Evolutionary conservation across 1,140 invertebrate species (phyloP).

Genomic region (Oryctes rhinoceros): DNA sequence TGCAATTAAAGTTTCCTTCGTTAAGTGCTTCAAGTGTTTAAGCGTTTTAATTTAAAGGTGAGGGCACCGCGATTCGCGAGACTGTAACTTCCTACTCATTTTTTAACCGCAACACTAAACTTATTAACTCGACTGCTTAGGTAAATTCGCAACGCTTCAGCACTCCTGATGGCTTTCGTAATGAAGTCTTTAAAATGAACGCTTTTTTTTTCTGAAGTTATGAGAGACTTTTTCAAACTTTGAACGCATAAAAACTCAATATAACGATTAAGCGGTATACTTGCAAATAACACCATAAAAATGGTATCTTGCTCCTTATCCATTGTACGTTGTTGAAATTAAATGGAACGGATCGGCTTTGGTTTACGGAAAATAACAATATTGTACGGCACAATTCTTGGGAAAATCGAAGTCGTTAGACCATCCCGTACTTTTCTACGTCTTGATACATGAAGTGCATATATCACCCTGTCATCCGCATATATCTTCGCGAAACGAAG

Average conservation of each 20-base stretch:
- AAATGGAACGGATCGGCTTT: no score
- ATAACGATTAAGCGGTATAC: neutral
- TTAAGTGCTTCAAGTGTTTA: constrained; percentile 4
- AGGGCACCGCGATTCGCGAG: neutral
- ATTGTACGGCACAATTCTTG: no score
- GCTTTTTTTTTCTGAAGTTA: neutral
- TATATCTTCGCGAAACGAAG: no score
- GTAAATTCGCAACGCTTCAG: neutral
- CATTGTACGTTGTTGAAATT: no score
- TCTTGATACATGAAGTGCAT: no score
- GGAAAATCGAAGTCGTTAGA: no score
- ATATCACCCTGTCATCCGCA: no score
- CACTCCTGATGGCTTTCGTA: constrained; percentile 6
- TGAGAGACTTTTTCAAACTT: neutral
- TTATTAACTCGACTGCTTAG: neutral
- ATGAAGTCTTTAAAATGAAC: neutral
- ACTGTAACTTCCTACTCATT: neutral
- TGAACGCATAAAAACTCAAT: neutral
- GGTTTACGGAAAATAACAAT: no score
- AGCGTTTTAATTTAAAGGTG: constrained; percentile 2
- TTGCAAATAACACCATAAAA: no score
- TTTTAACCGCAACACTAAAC: neutral
- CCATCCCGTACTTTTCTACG: no score
- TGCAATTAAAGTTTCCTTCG: neutral
- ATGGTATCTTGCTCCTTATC: no score